Percentiles rank a stretch among this genome's conserved stretches.
phyloP scores from a whole-genome alignment of 2,797 vertebrate species.

The Cacajao melanocephalus region DNA sequence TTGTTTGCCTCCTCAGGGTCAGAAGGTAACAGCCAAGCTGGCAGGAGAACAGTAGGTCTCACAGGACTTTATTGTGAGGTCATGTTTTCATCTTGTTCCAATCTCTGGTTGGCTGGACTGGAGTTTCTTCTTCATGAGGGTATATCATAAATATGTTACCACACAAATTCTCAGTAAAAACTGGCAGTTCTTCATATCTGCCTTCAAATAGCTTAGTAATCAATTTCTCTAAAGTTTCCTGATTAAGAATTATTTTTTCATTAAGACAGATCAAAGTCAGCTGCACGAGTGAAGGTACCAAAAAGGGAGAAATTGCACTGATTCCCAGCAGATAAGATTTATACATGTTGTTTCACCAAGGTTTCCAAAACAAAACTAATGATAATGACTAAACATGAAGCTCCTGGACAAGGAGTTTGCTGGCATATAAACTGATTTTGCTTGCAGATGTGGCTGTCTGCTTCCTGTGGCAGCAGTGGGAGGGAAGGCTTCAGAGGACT shows the following conservation, averaged over 20 bases:
- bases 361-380: neutral
- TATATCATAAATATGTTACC: neutral
- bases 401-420: neutral
- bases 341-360: neutral
- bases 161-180: neutral
- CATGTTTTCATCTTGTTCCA: slow-evolving; percentile 41
- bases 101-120: neutral
- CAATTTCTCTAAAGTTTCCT: neutral
- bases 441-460: neutral
- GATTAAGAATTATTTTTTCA: neutral
- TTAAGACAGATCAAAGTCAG: slow-evolving; percentile 41
- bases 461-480: neutral
- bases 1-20: neutral
- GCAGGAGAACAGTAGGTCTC: neutral
- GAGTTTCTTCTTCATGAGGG: neutral
- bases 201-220: slow-evolving; percentile 35
- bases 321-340: neutral
- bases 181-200: neutral
- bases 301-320: neutral
- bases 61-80: neutral
- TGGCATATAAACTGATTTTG: neutral
- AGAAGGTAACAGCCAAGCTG: neutral
- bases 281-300: neutral
- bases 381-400: neutral
- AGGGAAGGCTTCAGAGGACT: neutral